A percentile compares a stretch with the other conserved stretches of the same genome.
phyloP scores from a whole-genome alignment of 2,797 vertebrate genomes.

The Pseudopleuronectes americanus region DNA sequence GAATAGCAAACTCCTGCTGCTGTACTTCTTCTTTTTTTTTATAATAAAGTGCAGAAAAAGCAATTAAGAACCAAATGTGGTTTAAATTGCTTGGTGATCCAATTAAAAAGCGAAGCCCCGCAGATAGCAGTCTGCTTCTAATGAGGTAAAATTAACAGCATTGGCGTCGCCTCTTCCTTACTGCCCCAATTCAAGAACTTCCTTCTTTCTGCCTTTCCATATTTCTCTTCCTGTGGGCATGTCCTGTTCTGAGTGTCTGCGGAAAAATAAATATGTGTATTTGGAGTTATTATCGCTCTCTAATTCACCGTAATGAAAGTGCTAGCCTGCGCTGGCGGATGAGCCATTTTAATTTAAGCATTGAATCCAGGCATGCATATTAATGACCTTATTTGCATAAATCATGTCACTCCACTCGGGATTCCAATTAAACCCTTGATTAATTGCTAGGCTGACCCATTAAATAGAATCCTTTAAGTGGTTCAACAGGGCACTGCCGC shows the following conservation, averaged over 20 bases:
- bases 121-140: slow-evolving; percentile 76
- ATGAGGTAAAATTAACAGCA: slow-evolving; percentile 77
- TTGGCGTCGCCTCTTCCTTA: slow-evolving; percentile 61
- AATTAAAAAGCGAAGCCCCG: slow-evolving; percentile 80
- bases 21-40: slow-evolving; percentile 44
- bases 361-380: slow-evolving; percentile 78
- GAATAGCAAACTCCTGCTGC: slow-evolving; percentile 52
- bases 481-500: slow-evolving; percentile 80
- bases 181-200: slow-evolving; percentile 45
- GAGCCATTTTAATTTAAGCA: slow-evolving; percentile 81
- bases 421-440: slow-evolving; percentile 86
- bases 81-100: slow-evolving; percentile 77
- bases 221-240: slow-evolving; percentile 71
- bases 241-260: slow-evolving; percentile 64
- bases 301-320: slow-evolving; percentile 83
- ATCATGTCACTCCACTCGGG: slow-evolving; percentile 84
- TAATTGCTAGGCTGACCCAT: slow-evolving; percentile 83
- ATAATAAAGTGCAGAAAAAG: slow-evolving; percentile 68
- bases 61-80: slow-evolving; percentile 64
- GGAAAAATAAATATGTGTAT: slow-evolving; percentile 84
- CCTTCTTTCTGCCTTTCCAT: slow-evolving; percentile 52
- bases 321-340: slow-evolving; percentile 72
- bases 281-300: slow-evolving; percentile 81
- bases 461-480: slow-evolving; percentile 85
- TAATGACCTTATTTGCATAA: slow-evolving; percentile 86